Percentiles rank a stretch among this genome's conserved stretches.
Evolutionary conservation across 2,888 invertebrate genomes (phyloP).

Genomic region (Plebejus argus): DNA sequence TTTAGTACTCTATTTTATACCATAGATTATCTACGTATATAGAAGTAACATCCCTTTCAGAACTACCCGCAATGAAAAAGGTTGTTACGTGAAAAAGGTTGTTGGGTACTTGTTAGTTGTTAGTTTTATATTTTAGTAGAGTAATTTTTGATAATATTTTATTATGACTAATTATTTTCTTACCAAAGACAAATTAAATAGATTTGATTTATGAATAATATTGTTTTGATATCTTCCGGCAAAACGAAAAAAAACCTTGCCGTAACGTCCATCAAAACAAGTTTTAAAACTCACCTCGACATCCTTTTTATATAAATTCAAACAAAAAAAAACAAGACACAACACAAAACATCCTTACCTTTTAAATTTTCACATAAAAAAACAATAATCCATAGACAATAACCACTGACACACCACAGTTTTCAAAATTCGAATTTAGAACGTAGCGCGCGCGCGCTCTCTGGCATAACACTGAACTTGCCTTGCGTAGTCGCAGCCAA

Average conservation of each 20-base stretch:
- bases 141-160: not conserved
- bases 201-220: not conserved
- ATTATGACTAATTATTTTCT: not conserved
- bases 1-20: no score
- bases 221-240: conserved; percentile 2
- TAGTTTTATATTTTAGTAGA: not conserved
- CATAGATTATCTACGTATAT: no score
- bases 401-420: conserved; percentile 45
- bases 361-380: conserved; percentile 30
- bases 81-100: no score
- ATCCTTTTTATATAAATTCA: not conserved
- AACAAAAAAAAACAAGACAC: not conserved
- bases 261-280: not conserved
- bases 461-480: conserved; percentile 70
- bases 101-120: no score
- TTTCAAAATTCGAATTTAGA: conserved; percentile 46
- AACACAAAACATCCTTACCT: not conserved
- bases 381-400: conserved; percentile 45
- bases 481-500: conserved; percentile 51
- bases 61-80: not conserved
- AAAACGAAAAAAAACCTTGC: conserved; percentile 8
- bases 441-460: conserved; percentile 53
- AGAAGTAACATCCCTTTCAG: not conserved
- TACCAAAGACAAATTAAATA: not conserved
- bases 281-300: not conserved